phyloP scores from a whole-genome alignment of 2,888 invertebrate species.

The Andrena bucephala region DNA sequence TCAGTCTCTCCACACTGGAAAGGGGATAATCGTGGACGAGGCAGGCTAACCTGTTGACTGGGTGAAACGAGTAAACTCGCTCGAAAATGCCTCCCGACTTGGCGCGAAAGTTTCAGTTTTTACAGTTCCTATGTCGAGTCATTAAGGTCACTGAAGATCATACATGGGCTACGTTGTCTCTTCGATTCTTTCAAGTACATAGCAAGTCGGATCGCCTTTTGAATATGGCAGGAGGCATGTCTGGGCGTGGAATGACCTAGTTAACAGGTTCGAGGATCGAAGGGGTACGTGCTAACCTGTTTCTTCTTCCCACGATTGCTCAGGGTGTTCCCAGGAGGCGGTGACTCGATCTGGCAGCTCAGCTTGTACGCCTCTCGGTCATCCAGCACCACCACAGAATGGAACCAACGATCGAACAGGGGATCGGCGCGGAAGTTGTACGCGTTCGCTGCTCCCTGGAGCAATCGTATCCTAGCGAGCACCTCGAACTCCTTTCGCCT shows the following conservation, averaged over 20 bases:
- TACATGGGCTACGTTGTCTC: not conserved
- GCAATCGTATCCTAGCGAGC: constrained; percentile 96
- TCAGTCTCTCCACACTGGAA: constrained; percentile 32
- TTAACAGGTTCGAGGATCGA: constrained; percentile 26
- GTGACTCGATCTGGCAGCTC: constrained; percentile 95
- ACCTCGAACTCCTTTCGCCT: constrained; percentile 99
- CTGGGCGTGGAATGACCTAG: not conserved
- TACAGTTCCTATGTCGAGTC: not conserved
- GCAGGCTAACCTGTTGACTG: not conserved
- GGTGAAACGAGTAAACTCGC: not conserved
- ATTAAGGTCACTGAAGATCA: not conserved
- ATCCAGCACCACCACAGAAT: constrained; percentile 94
- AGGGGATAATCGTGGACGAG: constrained; percentile 7
- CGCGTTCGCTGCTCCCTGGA: constrained; percentile 98
- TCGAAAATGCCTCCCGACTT: not conserved
- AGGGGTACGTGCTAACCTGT: constrained; percentile 72
- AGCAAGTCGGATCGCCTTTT: too few relatives aligned
- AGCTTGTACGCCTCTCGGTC: constrained; percentile 96
- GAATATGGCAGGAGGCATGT: not conserved
- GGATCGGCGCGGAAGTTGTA: constrained; percentile 95
- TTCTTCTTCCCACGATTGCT: constrained; percentile 81
- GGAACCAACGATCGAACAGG: constrained; percentile 98
- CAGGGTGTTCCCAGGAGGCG: constrained; percentile 82
- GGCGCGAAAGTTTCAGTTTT: not conserved
- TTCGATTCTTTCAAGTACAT: not conserved